Conservation (phyloP, 2,888 invertebrate genomes). For the Amphipyra berbera region DNA sequence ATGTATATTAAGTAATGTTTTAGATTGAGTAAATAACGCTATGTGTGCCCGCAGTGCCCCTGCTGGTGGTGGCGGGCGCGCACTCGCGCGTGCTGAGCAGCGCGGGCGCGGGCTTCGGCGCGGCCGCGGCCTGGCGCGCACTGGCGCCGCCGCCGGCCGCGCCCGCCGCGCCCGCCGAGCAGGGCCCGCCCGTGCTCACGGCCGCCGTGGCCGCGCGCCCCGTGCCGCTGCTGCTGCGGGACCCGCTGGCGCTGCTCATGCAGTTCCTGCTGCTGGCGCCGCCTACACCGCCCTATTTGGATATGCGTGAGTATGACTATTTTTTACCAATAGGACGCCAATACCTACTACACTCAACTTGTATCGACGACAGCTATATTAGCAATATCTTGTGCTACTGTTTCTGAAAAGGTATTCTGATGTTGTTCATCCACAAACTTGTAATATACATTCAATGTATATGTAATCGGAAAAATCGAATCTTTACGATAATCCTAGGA, state of each 20-base stretch:
- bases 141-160: constrained; percentile 39
- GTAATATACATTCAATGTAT: too few species aligned
- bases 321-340: too few species aligned
- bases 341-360: too few species aligned
- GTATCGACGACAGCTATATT: too few species aligned
- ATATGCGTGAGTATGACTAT: constrained; percentile 93
- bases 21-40: too few species aligned
- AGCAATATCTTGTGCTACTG: too few species aligned
- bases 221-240: constrained; percentile 95
- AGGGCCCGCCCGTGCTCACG: constrained; percentile 92
- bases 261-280: constrained; percentile 96
- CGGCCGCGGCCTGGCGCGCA: constrained; percentile 68
- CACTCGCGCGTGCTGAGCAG: constrained; percentile 93
- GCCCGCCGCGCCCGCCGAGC: constrained; percentile 5
- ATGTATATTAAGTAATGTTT: too few species aligned
- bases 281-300: constrained; percentile 91
- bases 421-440: too few species aligned
- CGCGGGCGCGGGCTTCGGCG: constrained; percentile 72
- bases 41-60: constrained; percentile 91
- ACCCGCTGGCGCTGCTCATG: constrained; percentile 95
- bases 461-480: too few species aligned
- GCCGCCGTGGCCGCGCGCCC: constrained; percentile 59
- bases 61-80: constrained; percentile 96
- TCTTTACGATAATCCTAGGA: too few species aligned
- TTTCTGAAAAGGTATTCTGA: too few species aligned